phyloP scores from a whole-genome alignment of 2,113 vertebrate genomes.

The Tympanuchus pallidicinctus region DNA sequence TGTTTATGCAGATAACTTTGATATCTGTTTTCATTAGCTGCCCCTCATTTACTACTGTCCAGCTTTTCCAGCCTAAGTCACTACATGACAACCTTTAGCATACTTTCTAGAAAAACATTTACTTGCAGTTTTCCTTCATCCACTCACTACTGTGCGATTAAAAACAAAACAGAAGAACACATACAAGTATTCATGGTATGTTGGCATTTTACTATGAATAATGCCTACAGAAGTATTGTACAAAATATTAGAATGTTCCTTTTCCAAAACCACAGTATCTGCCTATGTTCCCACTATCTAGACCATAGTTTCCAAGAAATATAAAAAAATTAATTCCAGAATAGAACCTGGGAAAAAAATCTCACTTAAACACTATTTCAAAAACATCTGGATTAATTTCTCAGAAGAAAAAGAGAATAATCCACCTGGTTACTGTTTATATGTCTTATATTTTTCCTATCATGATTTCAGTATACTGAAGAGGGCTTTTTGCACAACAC shows the following conservation, averaged over 20 bases:
- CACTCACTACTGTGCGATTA: background rate
- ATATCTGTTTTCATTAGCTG: background rate
- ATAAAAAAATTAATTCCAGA: conserved; percentile 19
- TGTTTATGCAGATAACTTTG: background rate
- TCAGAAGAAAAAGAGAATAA: background rate
- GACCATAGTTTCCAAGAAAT: background rate
- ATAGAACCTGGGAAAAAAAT: background rate
- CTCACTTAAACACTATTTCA: conserved; percentile 12
- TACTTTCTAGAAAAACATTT: background rate
- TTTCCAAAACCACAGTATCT: background rate
- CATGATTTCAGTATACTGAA: background rate
- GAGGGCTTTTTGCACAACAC: background rate
- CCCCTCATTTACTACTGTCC: background rate
- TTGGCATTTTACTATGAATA: background rate
- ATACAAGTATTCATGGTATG: background rate
- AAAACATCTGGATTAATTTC: background rate
- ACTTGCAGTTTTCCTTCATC: background rate
- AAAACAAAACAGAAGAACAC: background rate
- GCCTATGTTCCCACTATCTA: background rate
- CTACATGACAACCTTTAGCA: background rate
- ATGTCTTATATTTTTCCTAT: background rate
- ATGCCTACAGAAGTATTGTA: background rate
- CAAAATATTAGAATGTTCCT: background rate
- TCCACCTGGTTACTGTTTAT: background rate
- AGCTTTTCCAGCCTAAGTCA: background rate